Conservation (phyloP, 2,797 vertebrate species). For the Nyctibius grandis region DNA sequence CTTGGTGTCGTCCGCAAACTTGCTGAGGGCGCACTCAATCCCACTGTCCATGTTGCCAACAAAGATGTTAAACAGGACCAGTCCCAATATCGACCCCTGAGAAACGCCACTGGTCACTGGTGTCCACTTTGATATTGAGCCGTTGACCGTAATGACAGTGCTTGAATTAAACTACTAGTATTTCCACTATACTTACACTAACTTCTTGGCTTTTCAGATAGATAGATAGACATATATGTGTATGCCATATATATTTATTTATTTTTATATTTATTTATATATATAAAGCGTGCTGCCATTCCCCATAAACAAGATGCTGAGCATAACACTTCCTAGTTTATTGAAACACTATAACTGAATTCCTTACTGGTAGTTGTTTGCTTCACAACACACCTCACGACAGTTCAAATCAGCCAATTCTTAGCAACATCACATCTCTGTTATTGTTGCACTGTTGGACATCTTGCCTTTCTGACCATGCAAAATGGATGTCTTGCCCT, state of each 20-base stretch:
- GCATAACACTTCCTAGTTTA: background rate
- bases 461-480: background rate
- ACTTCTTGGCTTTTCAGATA: background rate
- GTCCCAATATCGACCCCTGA: no score
- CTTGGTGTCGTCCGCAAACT: no score
- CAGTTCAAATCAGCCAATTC: background rate
- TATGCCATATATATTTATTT: background rate
- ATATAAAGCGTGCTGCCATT: background rate
- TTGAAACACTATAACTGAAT: background rate
- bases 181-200: background rate
- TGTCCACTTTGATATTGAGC: no score
- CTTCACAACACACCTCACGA: background rate
- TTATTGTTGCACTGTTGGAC: background rate
- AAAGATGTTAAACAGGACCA: no score
- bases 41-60: no score
- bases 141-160: no score
- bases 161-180: background rate
- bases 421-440: rapidly evolving
- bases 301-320: background rate
- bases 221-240: background rate
- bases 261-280: background rate
- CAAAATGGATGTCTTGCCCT: background rate
- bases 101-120: no score
- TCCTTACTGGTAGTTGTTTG: background rate
- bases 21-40: no score